Base-by-base conservation (phyloP, 2,113 vertebrate species). In the Nothobranchius furzeri region DNA sequence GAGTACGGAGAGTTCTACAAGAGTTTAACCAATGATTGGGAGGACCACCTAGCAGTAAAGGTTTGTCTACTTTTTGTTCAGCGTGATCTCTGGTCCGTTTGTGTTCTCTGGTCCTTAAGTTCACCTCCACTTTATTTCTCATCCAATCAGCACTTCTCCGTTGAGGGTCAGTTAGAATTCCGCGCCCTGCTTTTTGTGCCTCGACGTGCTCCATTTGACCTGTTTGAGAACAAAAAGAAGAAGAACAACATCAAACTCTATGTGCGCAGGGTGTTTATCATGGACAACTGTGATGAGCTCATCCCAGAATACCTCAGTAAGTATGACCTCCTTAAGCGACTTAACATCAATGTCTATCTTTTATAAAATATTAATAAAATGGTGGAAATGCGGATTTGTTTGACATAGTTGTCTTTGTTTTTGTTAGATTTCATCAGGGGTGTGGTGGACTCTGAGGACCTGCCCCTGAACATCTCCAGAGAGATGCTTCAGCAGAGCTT, bases 401-500 rank as follows among this genome's bases (percentile, higher is more conserved):
- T 81, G 12, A 87, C 14, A 6, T 46, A 13, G n/a, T 42, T 70
- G 3, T 64, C 3, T 59, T 50, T 30, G 15, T 73, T 8, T 1
- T 12, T 17, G 6, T 12, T 68, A 94, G 96, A 98, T 75, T 99
- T 99, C 85, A 96, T 98, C 64, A 93, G 95, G 73, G 97, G 97
- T 9, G 96, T 99, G 37, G 97, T 99, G 53, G 97, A 99, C 81
- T 99, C 97, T 4, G 97, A 99, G 76, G 98, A 99, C 70, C 91
- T 99, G 0, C 98, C 98, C 37, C 90, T 99, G 55, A 99, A 99
- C 37, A 99, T 99, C 87, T 99, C 96, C 63, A 94, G 96, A 89
- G 97, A 99, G 89, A 99, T 96, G 96, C 83, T 99, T 73, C 98
- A 99, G 66, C 98, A 99, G 63, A 99, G 98, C 91, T 99, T 99